Evolutionary conservation across 2,113 vertebrate genomes (phyloP), one percentile per base, ranked within the genome.

Genomic region (Microcebus lehilahytsara): DNA sequence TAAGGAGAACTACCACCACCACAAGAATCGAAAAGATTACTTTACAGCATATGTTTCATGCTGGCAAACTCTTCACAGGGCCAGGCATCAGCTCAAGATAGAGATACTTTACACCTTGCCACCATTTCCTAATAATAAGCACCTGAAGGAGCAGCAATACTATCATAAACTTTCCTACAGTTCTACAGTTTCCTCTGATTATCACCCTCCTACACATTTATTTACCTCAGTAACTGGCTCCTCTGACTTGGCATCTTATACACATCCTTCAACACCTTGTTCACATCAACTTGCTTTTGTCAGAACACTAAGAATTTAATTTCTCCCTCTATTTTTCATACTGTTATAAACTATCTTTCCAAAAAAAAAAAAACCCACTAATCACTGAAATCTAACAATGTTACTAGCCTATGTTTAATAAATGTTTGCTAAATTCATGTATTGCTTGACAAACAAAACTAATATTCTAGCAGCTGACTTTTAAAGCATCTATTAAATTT

Each of bases 381-480:
- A 89, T 67, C 42, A 88, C 6, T 74, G 58, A 91, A 53, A 20
- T 58, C 40, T 87, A 96, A 66, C 34, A 87, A 88, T 93, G 51
- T 53, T 79, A 90, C 4, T 60, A 77, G 19, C n/a, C 66, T 3
- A 84, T 84, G 69, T 66, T 79, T 87, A 95, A 91, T 75, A 91
- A 91, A 79, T 89, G 40, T 92, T 78, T 95, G 46, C 4, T 78
- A 77, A 83, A 75, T 75, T 62, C 37, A 92, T 30, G 27, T 77
- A 69, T 34, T 78, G 60, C 40, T 40, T 91, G 42, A 74, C 56
- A 84, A 92, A 64, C 51, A 77, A 95, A 97, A 92, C 51, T 91
- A 96, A 79, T 91, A 93, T 74, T 94, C 25, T 66, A 93, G 67
- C 23, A 93, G 49, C 4, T 90, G 37, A 88, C 51, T 91, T 97